phyloP scores from a whole-genome alignment of 2,113 vertebrate genomes.

The Alethe castanea region DNA sequence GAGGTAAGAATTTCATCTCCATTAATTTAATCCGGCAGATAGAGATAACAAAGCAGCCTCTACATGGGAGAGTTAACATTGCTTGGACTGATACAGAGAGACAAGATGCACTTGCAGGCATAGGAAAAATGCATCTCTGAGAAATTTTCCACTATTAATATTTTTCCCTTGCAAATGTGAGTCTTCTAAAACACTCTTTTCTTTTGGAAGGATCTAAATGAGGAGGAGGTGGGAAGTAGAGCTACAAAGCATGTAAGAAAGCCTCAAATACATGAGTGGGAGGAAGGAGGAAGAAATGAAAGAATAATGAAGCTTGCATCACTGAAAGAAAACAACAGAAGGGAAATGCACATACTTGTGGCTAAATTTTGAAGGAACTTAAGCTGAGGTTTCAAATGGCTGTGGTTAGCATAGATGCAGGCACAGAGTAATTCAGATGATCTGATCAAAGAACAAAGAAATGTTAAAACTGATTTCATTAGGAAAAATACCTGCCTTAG shows the following conservation, averaged over 20 bases:
- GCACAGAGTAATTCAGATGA: background rate
- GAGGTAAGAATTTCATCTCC: background rate
- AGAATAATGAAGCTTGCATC: constrained; percentile 53
- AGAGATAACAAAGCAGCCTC: background rate
- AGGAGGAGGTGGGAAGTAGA: constrained; percentile 39
- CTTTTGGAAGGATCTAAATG: constrained; percentile 39
- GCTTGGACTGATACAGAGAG: background rate
- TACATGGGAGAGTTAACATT: background rate
- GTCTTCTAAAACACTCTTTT: constrained; percentile 21
- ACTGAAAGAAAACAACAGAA: constrained; percentile 25
- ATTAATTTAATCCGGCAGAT: background rate
- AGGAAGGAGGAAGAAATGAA: constrained; percentile 51
- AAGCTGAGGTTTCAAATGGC: background rate
- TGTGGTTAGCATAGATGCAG: background rate
- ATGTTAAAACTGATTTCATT: background rate
- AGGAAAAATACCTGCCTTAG: background rate
- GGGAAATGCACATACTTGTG: background rate
- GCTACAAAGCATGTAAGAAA: constrained; percentile 47
- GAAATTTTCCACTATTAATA: constrained; percentile 42
- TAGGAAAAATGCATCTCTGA: background rate
- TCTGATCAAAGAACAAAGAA: constrained; percentile 9
- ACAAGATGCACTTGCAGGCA: constrained; percentile 25
- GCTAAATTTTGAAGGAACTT: constrained; percentile 22
- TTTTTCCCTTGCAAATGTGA: constrained; percentile 48
- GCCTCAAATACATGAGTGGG: constrained; percentile 39